Percentiles rank a stretch among this genome's conserved stretches.
Evolutionary conservation across 2,113 vertebrate species (phyloP).

Genomic region (Podarcis raffonei): DNA sequence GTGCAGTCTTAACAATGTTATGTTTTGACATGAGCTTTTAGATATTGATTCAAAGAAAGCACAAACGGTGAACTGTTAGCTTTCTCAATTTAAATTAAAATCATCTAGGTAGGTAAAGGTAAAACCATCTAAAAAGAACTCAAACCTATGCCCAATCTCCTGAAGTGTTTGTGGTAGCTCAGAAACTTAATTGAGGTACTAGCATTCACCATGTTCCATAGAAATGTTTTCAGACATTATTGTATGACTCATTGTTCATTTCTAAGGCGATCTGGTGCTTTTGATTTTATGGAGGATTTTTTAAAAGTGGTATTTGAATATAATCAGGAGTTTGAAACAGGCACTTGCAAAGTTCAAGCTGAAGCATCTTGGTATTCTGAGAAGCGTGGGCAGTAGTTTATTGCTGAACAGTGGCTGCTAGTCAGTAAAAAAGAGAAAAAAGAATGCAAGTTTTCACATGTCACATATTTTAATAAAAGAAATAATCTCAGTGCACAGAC

Average conservation of each 20-base stretch:
- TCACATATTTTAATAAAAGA: constrained; percentile 43
- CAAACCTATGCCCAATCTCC: constrained; percentile 42
- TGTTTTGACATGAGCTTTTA: constrained; percentile 32
- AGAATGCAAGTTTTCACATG: constrained; percentile 42
- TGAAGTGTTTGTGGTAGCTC: neutral
- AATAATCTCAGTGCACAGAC: constrained; percentile 46
- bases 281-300: constrained; percentile 8
- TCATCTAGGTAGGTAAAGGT: too few species aligned
- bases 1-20: neutral
- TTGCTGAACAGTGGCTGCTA: constrained; percentile 36
- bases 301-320: constrained; percentile 14
- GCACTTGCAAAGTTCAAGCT: constrained; percentile 40
- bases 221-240: constrained; percentile 23
- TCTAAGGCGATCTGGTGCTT: constrained; percentile 50
- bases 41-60: neutral
- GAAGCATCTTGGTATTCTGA: constrained; percentile 1
- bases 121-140: neutral
- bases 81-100: neutral
- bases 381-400: accelerated
- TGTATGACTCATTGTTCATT: constrained; percentile 51
- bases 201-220: constrained; percentile 50
- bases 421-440: constrained; percentile 27
- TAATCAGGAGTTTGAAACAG: constrained; percentile 15
- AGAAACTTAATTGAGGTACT: constrained; percentile 40
- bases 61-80: too few species aligned